Evolutionary conservation across 2,888 invertebrate genomes (phyloP).

Genomic region (Drosophila subquinaria): DNA sequence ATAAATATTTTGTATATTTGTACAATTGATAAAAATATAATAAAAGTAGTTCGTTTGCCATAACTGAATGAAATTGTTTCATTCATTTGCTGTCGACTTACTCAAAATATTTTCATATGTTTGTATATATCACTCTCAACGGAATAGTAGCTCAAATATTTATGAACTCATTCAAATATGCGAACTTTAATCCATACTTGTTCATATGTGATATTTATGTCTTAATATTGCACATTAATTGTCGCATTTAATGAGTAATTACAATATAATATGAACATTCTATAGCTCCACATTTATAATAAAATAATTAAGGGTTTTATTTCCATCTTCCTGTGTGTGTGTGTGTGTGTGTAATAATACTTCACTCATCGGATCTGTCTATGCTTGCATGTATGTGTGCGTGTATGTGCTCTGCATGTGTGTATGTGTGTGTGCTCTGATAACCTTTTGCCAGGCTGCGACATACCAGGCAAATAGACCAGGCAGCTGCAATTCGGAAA

Average conservation of each 20-base stretch:
- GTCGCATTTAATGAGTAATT: slow-evolving; percentile 3
- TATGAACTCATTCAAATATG: neutral
- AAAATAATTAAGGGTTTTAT: slow-evolving; percentile 19
- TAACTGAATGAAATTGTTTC: neutral
- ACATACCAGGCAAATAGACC: slow-evolving; percentile 37
- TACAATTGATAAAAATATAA: too few relatives aligned
- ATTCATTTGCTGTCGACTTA: too few relatives aligned
- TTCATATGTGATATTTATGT: neutral
- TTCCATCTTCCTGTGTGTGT: slow-evolving; percentile 1
- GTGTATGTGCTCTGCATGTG: neutral
- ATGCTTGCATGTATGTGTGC: slow-evolving; percentile 8
- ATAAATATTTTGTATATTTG: neutral
- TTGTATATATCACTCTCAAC: neutral
- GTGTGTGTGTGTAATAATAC: neutral
- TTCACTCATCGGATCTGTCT: neutral
- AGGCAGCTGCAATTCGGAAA: slow-evolving; percentile 55
- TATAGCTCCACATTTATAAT: slow-evolving; percentile 14
- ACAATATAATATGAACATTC: neutral
- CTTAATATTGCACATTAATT: neutral
- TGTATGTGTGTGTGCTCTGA: slow-evolving; percentile 41
- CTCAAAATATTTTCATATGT: too few relatives aligned
- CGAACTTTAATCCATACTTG: neutral
- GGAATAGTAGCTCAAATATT: neutral
- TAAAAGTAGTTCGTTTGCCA: too few relatives aligned
- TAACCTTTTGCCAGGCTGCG: slow-evolving; percentile 64